Conservation (phyloP, 2,888 invertebrate genomes). For the Cryptus viduatorius region DNA sequence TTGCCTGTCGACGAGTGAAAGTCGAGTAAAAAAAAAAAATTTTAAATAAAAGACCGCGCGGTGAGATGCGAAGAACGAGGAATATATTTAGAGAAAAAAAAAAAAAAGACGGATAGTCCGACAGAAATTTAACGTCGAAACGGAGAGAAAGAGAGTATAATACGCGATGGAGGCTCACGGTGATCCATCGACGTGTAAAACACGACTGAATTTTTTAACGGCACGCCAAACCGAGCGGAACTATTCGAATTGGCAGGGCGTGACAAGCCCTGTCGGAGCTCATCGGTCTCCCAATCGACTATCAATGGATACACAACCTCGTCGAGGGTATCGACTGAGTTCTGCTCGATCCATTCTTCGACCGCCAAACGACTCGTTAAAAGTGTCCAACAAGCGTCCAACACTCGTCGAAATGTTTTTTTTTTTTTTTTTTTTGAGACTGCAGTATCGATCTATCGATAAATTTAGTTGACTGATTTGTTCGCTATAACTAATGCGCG, state of each 20-base stretch:
- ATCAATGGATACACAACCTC: not conserved
- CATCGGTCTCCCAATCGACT: not conserved
- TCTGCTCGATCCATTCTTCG: not conserved
- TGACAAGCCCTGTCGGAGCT: slow-evolving; percentile 34
- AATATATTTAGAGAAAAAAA: too few relatives aligned
- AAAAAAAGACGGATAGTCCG: too few relatives aligned
- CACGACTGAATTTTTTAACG: slow-evolving; percentile 19
- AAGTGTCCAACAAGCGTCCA: not conserved
- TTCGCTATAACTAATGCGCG: not conserved
- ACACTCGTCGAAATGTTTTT: not conserved
- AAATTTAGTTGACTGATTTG: slow-evolving; percentile 6
- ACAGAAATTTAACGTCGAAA: too few relatives aligned
- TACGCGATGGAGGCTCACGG: not conserved
- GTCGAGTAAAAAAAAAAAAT: too few relatives aligned
- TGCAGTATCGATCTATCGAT: not conserved
- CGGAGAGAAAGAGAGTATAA: too few relatives aligned
- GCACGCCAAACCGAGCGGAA: slow-evolving; percentile 47
- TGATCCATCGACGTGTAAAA: not conserved
- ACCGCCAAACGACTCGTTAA: not conserved
- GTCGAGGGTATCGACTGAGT: slow-evolving; percentile 1
- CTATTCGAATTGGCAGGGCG: slow-evolving; percentile 56
- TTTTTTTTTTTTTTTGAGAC: not conserved
- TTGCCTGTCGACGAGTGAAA: too few relatives aligned
- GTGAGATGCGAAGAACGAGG: too few relatives aligned
- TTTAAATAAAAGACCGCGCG: too few relatives aligned